Base-by-base conservation (phyloP, 2,888 invertebrate species). In the Acanthococcus lagerstroemiae region DNA sequence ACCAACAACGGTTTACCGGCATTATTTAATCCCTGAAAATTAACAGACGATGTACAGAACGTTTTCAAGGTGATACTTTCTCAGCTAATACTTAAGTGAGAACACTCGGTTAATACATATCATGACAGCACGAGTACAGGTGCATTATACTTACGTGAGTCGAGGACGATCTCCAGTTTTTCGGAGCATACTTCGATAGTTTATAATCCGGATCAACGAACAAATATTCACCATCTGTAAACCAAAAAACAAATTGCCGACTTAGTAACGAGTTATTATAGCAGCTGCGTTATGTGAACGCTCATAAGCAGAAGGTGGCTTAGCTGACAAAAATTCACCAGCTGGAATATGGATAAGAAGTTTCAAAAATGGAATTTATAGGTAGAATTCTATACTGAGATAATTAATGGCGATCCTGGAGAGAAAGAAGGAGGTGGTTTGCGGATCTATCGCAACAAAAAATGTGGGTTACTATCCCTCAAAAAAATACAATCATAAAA, bases 171-270 rank as follows among this genome's bases (percentile, higher is more conserved):
- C 93, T 88, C 94, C 95, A 95, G 78, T 89, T 89, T 80, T 95
- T 95, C 75, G 94, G 92, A 73, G 93, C 93, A 81, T 94, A 92
- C 80, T 95, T 95, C 76, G 91, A 91, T 75, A 96, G 82, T 80
- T 95, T 95, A 81, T 88, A 90, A 78, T 94, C 94, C 76, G 87
- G 86, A 78, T 95, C 92, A 78, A 93, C 87, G 80, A 95, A 96
- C 76, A 94, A 84, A 80, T 90, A 94, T 81, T 95, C 95, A 80
- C 90, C 91, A 83, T 94, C 95, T 95, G 83, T 15, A 52, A 52
- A 22, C 21, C 6, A 24, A 24, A 52, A 21, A 52, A 52, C 4
- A 4, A 21, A 37, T n/a, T n/a, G n/a, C n/a, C n/a, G n/a, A n/a
- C n/a, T n/a, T n/a, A n/a, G n/a, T n/a, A n/a, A n/a, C n/a, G n/a